phyloP scores from a whole-genome alignment of 2,113 vertebrate genomes.

The Butastur rufipennis region DNA sequence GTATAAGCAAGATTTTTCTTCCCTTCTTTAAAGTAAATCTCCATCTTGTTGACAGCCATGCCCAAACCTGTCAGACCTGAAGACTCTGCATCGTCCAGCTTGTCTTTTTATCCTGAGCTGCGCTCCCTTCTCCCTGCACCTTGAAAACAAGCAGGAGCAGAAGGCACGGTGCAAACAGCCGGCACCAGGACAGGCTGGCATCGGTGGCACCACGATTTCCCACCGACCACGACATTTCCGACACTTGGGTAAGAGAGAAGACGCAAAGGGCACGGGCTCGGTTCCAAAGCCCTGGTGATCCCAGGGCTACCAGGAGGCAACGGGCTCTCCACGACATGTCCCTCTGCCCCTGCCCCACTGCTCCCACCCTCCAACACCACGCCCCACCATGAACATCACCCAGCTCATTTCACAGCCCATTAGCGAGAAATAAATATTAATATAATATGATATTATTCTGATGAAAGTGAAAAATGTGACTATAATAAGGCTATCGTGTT shows the following conservation, averaged over 20 bases:
- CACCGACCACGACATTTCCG: rapidly evolving
- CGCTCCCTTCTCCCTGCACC: background rate
- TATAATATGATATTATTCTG: constrained; percentile 53
- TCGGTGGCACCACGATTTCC: rapidly evolving
- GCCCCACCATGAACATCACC: background rate
- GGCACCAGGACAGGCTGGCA: background rate
- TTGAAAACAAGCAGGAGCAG: rapidly evolving
- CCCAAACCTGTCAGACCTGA: background rate
- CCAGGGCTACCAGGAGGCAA: background rate
- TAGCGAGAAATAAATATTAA: constrained; percentile 65
- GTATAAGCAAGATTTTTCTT: background rate
- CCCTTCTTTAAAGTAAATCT: background rate
- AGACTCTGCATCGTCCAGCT: rapidly evolving
- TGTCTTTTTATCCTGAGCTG: background rate
- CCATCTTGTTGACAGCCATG: background rate
- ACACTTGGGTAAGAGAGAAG: rapidly evolving
- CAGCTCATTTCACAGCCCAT: constrained; percentile 38
- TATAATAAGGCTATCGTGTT: constrained; percentile 41
- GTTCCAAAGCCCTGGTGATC: background rate
- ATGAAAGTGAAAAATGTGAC: constrained; percentile 61
- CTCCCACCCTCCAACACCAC: background rate
- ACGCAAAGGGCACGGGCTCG: background rate
- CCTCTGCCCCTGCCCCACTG: background rate
- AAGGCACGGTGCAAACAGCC: background rate
- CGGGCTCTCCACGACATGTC: rapidly evolving